These are phyloP conservation scores for Plestiodon gilberti DNA, from an alignment of 2,113 vertebrate species.

Conservation along the genomic window DNA sequence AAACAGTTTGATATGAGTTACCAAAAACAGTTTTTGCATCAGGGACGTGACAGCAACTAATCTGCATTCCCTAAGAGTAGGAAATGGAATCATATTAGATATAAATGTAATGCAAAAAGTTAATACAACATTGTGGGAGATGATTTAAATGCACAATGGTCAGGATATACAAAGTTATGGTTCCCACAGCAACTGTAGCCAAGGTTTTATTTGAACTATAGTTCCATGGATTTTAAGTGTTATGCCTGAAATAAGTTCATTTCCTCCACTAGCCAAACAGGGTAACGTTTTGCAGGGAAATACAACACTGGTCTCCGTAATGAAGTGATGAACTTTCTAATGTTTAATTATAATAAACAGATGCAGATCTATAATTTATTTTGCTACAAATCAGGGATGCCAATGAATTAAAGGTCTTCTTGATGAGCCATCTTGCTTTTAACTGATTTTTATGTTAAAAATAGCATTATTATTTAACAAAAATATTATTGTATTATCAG, in stretches of 20 bases:
- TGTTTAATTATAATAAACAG: neutral
- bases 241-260: slow-evolving; percentile 49
- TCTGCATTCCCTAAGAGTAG: slow-evolving; percentile 79
- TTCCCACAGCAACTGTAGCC: slow-evolving; percentile 66
- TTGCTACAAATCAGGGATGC: neutral
- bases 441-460: neutral
- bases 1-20: slow-evolving; percentile 84
- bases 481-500: neutral
- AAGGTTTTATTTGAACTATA: slow-evolving; percentile 39
- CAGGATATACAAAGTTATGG: slow-evolving; percentile 62
- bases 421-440: neutral
- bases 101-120: slow-evolving; percentile 75
- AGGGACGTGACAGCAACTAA: slow-evolving; percentile 69
- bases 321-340: slow-evolving; percentile 8
- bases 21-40: slow-evolving; percentile 80
- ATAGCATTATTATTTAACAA: neutral
- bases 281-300: slow-evolving; percentile 26
- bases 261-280: slow-evolving; percentile 25
- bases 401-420: neutral
- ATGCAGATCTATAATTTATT: neutral
- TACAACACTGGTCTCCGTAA: slow-evolving; percentile 34
- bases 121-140: slow-evolving; percentile 67
- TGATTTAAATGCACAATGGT: slow-evolving; percentile 69
- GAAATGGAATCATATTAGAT: slow-evolving; percentile 77
- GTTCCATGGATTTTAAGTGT: slow-evolving; percentile 40